Conservation (phyloP, 2,113 vertebrate genomes). For the Candoia aspera region DNA sequence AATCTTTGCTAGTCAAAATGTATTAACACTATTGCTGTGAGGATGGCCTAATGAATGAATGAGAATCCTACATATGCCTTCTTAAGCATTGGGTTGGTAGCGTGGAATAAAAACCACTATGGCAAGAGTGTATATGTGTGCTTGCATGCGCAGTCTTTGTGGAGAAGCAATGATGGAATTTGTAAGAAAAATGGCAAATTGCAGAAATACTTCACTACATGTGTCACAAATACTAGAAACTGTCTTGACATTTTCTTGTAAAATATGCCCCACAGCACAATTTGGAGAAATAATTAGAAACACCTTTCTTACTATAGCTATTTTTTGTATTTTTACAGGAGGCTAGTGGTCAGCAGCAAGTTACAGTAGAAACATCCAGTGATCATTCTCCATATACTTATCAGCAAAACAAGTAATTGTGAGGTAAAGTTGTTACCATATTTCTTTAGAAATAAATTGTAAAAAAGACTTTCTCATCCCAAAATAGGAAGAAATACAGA, state of each 20-base stretch:
- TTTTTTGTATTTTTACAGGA: constrained; percentile 79
- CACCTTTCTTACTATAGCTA: constrained; percentile 39
- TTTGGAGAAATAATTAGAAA: constrained; percentile 34
- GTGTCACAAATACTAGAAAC: not conserved
- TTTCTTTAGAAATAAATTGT: constrained; percentile 42
- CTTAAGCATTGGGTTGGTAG: not conserved
- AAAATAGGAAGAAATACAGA: not conserved
- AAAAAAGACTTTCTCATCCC: not conserved
- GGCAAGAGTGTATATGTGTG: not conserved
- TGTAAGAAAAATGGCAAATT: not conserved
- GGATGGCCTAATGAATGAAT: not conserved
- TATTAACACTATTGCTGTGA: not conserved
- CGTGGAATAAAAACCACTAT: not conserved
- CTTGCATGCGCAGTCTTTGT: not conserved
- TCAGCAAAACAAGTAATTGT: constrained; percentile 94
- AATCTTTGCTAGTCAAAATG: not conserved
- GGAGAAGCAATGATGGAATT: not conserved
- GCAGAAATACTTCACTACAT: not conserved
- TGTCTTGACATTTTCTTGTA: not conserved
- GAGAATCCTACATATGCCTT: not conserved
- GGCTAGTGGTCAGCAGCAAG: constrained; percentile 88
- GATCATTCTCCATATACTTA: constrained; percentile 95
- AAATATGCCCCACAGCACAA: not conserved
- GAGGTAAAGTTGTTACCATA: constrained; percentile 74
- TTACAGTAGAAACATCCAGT: constrained; percentile 87